Evolutionary conservation across 2,888 invertebrate species (phyloP).

Genomic region (Elgonia sp.): DNA sequence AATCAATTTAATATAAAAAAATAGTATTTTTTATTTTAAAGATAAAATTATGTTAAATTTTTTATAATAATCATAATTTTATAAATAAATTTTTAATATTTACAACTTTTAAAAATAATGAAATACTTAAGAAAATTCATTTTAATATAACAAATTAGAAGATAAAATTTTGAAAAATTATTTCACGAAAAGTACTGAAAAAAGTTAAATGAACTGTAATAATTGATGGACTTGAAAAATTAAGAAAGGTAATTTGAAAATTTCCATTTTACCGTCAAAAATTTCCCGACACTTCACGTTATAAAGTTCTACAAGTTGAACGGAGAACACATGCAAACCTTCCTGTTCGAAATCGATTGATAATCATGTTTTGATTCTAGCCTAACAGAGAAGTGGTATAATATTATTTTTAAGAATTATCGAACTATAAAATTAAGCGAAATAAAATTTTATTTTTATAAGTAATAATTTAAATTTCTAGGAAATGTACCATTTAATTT

Average conservation of each 20-base stretch:
- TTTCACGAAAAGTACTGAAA: too few species aligned
- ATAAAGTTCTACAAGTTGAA: conserved; percentile 77
- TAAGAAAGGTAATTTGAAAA: conserved; percentile 51
- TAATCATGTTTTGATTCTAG: conserved; percentile 39
- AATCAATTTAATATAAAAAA: too few species aligned
- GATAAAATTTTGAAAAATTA: too few species aligned
- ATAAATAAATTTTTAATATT: too few species aligned
- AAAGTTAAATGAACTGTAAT: not conserved
- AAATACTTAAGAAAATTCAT: too few species aligned
- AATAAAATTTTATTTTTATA: not conserved
- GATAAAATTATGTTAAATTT: too few species aligned
- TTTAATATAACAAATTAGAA: too few species aligned
- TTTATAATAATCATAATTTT: too few species aligned
- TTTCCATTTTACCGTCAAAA: conserved; percentile 59
- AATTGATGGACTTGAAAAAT: conserved; percentile 19
- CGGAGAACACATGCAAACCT: conserved; percentile 69
- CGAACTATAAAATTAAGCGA: not conserved
- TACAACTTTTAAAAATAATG: too few species aligned
- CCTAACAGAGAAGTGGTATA: not conserved
- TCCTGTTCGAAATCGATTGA: conserved; percentile 59
- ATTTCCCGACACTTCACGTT: conserved; percentile 76
- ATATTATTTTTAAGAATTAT: not conserved
- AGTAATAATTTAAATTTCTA: too few species aligned
- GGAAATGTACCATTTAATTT: too few species aligned
- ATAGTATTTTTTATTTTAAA: too few species aligned